These are phyloP conservation scores for Prionace glauca DNA, from an alignment of 2,797 vertebrate genomes.

Conservation along the genomic window DNA sequence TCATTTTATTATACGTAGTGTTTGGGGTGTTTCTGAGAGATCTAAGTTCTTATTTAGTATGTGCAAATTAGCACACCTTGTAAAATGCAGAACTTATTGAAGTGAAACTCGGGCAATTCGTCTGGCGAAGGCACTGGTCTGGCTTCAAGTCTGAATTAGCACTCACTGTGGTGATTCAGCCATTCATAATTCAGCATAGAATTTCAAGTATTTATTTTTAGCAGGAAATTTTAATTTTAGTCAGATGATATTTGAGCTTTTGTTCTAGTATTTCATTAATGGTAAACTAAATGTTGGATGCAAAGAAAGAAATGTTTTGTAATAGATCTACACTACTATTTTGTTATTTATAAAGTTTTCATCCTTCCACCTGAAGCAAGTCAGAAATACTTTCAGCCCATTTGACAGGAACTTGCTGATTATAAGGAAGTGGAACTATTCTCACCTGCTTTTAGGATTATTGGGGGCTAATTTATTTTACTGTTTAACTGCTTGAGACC, in stretches of 20 bases:
- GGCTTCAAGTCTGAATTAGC: background rate
- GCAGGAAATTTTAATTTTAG: slow-evolving; percentile 43
- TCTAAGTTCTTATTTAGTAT: background rate
- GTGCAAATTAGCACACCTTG: background rate
- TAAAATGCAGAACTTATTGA: background rate
- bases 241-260: slow-evolving; percentile 41
- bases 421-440: background rate
- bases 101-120: background rate
- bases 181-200: slow-evolving; percentile 36
- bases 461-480: background rate
- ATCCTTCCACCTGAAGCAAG: background rate
- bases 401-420: background rate
- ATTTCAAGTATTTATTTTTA: slow-evolving; percentile 48
- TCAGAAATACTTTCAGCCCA: background rate
- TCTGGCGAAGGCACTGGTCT: background rate
- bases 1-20: background rate
- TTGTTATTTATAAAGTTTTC: background rate
- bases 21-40: background rate
- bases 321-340: background rate
- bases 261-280: slow-evolving; percentile 43
- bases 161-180: background rate
- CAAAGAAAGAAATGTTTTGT: background rate
- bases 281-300: slow-evolving; percentile 4
- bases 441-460: background rate
- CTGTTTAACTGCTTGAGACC: background rate